Base-by-base conservation (phyloP, 2,113 vertebrate genomes). In the Ondatra zibethicus region DNA sequence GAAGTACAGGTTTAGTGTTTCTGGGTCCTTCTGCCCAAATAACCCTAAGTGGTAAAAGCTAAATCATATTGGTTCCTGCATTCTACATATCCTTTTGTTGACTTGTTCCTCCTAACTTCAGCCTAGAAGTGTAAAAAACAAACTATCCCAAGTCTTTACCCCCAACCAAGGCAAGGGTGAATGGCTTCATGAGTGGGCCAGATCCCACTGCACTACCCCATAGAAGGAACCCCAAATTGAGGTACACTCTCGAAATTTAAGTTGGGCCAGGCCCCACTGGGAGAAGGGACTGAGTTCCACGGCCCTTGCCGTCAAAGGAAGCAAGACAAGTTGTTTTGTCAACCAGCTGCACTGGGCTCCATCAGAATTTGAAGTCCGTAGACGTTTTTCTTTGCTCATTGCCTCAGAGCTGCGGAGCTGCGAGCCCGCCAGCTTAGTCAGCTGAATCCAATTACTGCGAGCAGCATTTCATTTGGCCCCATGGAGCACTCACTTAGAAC, bases 381-480 rank as follows among this genome's bases (percentile, higher is more conserved):
- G 97, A 98, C 98, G 98, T 98, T 99, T 98, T 98, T 98, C 98
- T 98, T 98, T 95, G 87, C 98, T 98, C 45, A 97, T 98, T 99
- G 99, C 98, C 98, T 99, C 96, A 97, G 98, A 99, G 98, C 98
- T 98, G 98, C 96, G 98, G 98, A 99, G 98, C 98, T 98, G 98
- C 96, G 77, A 77, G 98, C 97, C 98, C 98, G 98, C 98, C 99
- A 99, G 98, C 98, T 98, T 98, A 99, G 98, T 98, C 98, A 98
- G 98, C 98, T 98, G 98, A 99, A 99, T 99, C 98, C 98, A 99
- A 99, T 99, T 99, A 99, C 98, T 96, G 96, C 92, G 78, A 99
- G 97, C 96, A 98, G 98, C 98, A 98, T 99, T 99, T 99, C 98
- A 99, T 99, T 99, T 98, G 98, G 97, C 98, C 98, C 97, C 97